Conservation (phyloP, 2,113 vertebrate species). For the Petrocephalus zakoni region DNA sequence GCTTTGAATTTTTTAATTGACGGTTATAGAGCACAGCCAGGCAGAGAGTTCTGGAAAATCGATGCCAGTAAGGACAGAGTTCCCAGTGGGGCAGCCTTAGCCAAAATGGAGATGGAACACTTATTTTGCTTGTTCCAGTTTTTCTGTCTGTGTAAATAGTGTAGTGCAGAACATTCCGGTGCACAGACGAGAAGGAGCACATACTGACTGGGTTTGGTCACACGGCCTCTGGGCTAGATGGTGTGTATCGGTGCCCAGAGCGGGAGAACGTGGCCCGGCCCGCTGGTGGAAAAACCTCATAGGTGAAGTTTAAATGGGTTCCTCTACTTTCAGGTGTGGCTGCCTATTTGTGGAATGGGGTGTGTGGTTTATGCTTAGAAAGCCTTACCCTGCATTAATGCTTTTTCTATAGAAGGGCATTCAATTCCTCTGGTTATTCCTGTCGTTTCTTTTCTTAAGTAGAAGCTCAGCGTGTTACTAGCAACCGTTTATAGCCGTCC, state of each 20-base stretch:
- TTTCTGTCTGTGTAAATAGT: neutral
- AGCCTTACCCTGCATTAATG: neutral
- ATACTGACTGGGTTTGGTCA: neutral
- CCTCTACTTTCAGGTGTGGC: neutral
- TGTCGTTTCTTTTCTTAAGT: neutral
- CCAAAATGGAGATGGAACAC: neutral
- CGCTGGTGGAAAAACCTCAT: neutral
- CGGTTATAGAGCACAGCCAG: neutral
- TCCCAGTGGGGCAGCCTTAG: neutral
- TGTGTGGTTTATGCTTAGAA: neutral
- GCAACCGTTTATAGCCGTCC: neutral
- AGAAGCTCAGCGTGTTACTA: neutral
- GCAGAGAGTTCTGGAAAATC: neutral
- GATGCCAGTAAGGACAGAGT: neutral
- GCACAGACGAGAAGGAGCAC: neutral
- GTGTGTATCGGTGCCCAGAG: neutral
- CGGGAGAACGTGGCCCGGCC: neutral
- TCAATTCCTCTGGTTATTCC: neutral
- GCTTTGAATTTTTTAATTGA: neutral
- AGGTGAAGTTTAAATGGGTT: neutral
- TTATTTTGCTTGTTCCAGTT: neutral
- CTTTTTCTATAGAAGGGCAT: neutral
- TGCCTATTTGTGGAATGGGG: neutral
- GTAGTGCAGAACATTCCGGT: neutral
- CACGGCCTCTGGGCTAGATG: neutral